phyloP scores from a whole-genome alignment of 2,113 vertebrate genomes.

The Marmota monax region DNA sequence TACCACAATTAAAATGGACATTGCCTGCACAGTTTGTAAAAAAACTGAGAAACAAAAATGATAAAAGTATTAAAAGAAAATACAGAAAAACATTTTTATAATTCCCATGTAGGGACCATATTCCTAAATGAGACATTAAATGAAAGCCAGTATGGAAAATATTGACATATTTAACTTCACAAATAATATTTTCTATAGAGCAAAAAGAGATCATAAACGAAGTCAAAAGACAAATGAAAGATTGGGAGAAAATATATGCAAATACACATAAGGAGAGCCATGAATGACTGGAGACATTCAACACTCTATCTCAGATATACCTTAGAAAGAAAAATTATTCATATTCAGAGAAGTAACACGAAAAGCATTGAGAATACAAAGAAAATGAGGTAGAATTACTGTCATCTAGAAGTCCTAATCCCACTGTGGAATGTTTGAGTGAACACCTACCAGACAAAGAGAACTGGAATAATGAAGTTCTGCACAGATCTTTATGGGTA shows the following conservation, averaged over 20 bases:
- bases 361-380: not conserved
- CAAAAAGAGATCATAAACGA: not conserved
- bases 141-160: slow-evolving; percentile 20
- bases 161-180: slow-evolving; percentile 6
- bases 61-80: slow-evolving; percentile 30
- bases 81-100: not conserved
- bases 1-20: not conserved
- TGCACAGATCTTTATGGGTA: slow-evolving; percentile 2
- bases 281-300: not conserved
- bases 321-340: not conserved
- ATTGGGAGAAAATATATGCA: not conserved
- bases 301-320: not conserved
- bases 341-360: not conserved
- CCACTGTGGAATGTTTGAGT: not conserved
- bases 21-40: not conserved
- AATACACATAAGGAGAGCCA: not conserved
- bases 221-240: slow-evolving; percentile 47
- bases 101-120: not conserved
- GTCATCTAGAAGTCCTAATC: not conserved
- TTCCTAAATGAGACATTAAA: slow-evolving; percentile 38
- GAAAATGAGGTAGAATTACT: not conserved
- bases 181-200: not conserved
- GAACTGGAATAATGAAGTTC: not conserved
- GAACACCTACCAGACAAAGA: not conserved
- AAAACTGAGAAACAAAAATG: slow-evolving; percentile 31